These are phyloP conservation scores for Crossoptilon crossoptilon DNA, from an alignment of 2,797 vertebrate genomes.

Conservation along the genomic window DNA sequence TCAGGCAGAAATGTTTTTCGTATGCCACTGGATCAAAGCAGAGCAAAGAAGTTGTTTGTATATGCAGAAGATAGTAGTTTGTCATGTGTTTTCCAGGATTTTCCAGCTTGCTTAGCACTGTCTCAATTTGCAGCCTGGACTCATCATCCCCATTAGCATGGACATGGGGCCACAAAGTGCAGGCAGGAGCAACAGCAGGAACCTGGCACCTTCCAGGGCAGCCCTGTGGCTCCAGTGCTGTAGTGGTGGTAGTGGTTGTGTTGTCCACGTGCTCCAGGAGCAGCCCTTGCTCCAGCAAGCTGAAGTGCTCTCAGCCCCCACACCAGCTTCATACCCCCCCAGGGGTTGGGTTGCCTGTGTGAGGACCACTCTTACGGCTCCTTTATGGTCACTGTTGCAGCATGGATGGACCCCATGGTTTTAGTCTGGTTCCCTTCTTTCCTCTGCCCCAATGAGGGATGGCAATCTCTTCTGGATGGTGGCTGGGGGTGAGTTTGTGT, in stretches of 20 bases:
- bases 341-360: fast-evolving
- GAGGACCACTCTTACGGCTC: background rate
- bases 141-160: fast-evolving
- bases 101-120: background rate
- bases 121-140: background rate
- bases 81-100: background rate
- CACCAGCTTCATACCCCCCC: fast-evolving
- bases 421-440: background rate
- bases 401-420: fast-evolving
- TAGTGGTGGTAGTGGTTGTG: background rate
- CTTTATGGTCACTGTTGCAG: background rate
- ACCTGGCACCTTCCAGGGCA: background rate
- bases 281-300: background rate
- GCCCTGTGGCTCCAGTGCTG: background rate
- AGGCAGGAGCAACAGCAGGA: background rate
- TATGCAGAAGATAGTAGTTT: background rate
- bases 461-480: background rate
- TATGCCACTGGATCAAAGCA: background rate
- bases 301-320: fast-evolving
- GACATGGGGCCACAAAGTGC: fast-evolving
- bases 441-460: background rate
- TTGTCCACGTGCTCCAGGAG: background rate
- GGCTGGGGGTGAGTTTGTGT: background rate
- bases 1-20: conserved; percentile 2
- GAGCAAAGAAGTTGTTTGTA: background rate